Conservation (phyloP, 1,140 invertebrate genomes). For the Drosophila bocki region DNA sequence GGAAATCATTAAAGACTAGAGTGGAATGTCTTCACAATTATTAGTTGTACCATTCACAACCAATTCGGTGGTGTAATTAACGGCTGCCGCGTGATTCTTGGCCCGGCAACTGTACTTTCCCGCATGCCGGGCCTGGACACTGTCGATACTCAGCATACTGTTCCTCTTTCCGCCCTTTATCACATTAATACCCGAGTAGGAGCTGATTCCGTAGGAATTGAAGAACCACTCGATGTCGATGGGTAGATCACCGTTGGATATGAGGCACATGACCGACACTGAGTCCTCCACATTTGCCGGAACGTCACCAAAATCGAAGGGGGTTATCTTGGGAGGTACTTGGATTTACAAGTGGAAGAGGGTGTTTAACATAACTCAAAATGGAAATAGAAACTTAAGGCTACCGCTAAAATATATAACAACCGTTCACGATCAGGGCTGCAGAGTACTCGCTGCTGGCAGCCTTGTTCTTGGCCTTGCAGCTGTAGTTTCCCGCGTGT, state of each 20-base stretch:
- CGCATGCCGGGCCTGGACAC: conserved; percentile 89
- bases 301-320: conserved; percentile 86
- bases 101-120: conserved; percentile 90
- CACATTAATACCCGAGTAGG: conserved; percentile 85
- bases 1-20: conserved; percentile 11
- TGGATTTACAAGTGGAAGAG: conserved; percentile 10
- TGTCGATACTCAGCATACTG: conserved; percentile 91
- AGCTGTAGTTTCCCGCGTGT: conserved; percentile 90
- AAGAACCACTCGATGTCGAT: conserved; percentile 91
- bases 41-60: conserved; percentile 90
- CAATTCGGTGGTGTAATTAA: conserved; percentile 88
- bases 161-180: conserved; percentile 87
- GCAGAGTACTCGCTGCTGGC: conserved; percentile 89
- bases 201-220: conserved; percentile 87
- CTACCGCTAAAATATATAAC: conserved; percentile 7
- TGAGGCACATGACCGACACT: conserved; percentile 90
- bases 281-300: conserved; percentile 91
- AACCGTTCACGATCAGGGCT: conserved; percentile 91
- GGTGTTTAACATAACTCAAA: conserved; percentile 19
- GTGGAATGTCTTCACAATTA: too few relatives aligned
- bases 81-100: conserved; percentile 91
- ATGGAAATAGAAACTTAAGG: background rate
- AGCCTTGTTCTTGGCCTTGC: conserved; percentile 91
- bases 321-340: conserved; percentile 74
- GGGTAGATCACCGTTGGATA: conserved; percentile 90